Percentiles rank a stretch among this genome's conserved stretches.
phyloP scores from a whole-genome alignment of 2,888 invertebrate genomes.

The Archips xylosteana region DNA sequence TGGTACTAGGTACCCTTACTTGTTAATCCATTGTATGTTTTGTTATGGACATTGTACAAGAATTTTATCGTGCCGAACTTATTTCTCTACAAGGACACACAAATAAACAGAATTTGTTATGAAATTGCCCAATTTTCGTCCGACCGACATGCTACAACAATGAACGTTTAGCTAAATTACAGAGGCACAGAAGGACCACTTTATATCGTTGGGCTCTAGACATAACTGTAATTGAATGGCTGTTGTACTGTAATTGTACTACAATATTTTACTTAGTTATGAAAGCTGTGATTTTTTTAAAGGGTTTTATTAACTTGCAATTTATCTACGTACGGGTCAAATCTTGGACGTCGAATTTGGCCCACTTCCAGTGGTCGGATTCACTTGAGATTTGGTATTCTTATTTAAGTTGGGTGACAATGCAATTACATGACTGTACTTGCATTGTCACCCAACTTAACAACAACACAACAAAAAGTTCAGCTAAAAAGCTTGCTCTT shows the following conservation, averaged over 20 bases:
- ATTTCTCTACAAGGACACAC: constrained; percentile 21
- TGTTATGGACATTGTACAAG: not conserved
- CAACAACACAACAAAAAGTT: too few relatives aligned
- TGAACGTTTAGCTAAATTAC: constrained; percentile 6
- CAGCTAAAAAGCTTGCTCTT: too few relatives aligned
- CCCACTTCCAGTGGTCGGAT: too few relatives aligned
- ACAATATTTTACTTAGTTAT: not conserved
- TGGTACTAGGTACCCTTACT: not conserved
- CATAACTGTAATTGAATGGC: too few relatives aligned
- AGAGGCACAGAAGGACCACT: not conserved
- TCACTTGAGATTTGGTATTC: too few relatives aligned
- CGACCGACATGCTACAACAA: constrained; percentile 23
- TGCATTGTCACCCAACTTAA: too few relatives aligned
- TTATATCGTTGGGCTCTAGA: not conserved
- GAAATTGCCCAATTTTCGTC: constrained; percentile 36
- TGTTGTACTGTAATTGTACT: too few relatives aligned
- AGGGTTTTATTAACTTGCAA: too few relatives aligned
- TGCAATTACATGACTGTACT: too few relatives aligned
- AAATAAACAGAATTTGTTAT: constrained; percentile 34
- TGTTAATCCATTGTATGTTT: not conserved
- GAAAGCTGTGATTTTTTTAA: not conserved
- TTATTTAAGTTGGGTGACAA: too few relatives aligned
- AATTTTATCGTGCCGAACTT: constrained; percentile 1
- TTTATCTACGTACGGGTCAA: too few relatives aligned
- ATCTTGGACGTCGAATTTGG: too few relatives aligned